These are phyloP conservation scores for Lipotes vexillifer DNA, from an alignment of 2,113 vertebrate genomes.

Conservation along the genomic window DNA sequence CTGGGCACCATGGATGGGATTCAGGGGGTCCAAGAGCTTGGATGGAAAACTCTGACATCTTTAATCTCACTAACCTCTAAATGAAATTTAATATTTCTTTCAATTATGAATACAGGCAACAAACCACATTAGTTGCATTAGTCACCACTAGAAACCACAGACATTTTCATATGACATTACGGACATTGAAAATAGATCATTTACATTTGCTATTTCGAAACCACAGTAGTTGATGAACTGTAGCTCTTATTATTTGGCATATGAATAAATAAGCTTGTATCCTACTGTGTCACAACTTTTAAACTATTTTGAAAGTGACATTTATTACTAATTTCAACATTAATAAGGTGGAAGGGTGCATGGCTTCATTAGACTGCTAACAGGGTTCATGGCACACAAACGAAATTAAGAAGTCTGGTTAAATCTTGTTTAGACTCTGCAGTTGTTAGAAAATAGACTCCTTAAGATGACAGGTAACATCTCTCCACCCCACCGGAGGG, in stretches of 20 bases:
- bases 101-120: background rate
- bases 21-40: background rate
- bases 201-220: background rate
- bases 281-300: background rate
- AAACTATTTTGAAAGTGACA: background rate
- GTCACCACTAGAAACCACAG: background rate
- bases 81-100: background rate
- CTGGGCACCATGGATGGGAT: background rate
- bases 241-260: background rate
- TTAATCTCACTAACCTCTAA: background rate
- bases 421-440: background rate
- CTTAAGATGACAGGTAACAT: background rate
- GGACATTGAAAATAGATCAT: accelerated
- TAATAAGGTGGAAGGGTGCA: background rate
- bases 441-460: background rate
- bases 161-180: accelerated
- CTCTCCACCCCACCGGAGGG: background rate
- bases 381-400: background rate
- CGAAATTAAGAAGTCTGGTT: background rate
- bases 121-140: background rate
- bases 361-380: background rate
- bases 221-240: background rate
- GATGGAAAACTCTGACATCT: background rate
- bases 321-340: background rate
- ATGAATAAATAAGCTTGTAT: background rate